phyloP scores from a whole-genome alignment of 2,113 vertebrate genomes.

The Anoura caudifer region DNA sequence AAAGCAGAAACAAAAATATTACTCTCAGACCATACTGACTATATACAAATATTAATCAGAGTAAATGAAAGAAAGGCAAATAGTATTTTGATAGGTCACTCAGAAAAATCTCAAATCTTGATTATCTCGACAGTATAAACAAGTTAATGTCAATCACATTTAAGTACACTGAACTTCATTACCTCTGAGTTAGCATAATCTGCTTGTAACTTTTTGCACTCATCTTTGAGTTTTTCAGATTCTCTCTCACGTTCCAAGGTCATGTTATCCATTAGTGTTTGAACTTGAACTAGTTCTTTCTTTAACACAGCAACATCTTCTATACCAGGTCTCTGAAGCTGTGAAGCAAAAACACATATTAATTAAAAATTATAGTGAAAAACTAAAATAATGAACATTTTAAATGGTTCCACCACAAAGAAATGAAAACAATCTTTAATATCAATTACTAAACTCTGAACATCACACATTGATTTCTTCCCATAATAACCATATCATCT shows the following conservation, averaged over 20 bases:
- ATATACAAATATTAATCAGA: not conserved
- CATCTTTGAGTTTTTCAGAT: conserved; percentile 90
- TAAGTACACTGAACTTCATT: conserved; percentile 44
- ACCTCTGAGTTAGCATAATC: conserved; percentile 92
- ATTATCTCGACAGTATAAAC: not conserved
- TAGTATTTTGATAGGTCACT: not conserved
- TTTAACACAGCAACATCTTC: conserved; percentile 97
- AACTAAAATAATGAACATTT: not conserved
- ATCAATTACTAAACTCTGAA: not conserved
- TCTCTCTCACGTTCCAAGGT: conserved; percentile 93
- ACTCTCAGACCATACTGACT: not conserved
- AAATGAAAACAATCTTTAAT: conserved; percentile 43
- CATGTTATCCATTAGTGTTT: conserved; percentile 96
- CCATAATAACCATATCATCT: not conserved
- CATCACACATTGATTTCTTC: not conserved
- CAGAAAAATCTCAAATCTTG: not conserved
- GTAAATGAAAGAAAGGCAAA: conserved; percentile 12
- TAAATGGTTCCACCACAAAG: conserved; percentile 30
- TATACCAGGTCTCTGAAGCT: conserved; percentile 96
- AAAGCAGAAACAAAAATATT: not conserved
- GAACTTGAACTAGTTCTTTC: conserved; percentile 96
- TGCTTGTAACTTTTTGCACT: conserved; percentile 90
- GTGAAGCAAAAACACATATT: conserved; percentile 58
- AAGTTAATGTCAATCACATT: not conserved
- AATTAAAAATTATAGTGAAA: conserved; percentile 31